A percentile compares a stretch with the other conserved stretches of the same genome.
Conservation (phyloP, 2,888 invertebrate genomes). For the Cenopis cana region DNA sequence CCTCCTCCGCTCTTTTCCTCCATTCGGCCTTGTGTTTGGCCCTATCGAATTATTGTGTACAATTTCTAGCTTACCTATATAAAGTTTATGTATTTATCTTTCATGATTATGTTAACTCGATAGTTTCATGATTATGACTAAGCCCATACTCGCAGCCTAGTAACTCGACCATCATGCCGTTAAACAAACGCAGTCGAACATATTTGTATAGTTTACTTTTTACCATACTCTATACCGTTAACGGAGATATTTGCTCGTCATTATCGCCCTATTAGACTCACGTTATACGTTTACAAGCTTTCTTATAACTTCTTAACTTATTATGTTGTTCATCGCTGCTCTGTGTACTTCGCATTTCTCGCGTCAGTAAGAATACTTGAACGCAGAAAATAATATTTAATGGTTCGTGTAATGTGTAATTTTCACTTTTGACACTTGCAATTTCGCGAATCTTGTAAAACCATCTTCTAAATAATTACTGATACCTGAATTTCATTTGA, state of each 20-base stretch:
- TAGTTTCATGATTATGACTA: slow-evolving; percentile 16
- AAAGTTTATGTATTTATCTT: too few species aligned
- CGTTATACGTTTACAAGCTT: slow-evolving; percentile 35
- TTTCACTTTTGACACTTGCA: too few species aligned
- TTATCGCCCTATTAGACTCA: slow-evolving; percentile 69
- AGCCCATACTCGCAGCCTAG: slow-evolving; percentile 15
- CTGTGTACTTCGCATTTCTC: too few species aligned
- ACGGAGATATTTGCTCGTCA: slow-evolving; percentile 71
- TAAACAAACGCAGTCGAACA: slow-evolving; percentile 79
- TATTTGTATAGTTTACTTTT: slow-evolving; percentile 84
- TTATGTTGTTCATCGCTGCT: neutral
- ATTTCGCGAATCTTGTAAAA: too few species aligned
- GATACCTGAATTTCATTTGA: too few species aligned
- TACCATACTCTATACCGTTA: slow-evolving; percentile 80
- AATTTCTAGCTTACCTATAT: neutral
- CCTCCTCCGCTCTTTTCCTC: too few species aligned
- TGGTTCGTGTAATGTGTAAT: too few species aligned
- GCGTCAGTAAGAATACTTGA: too few species aligned
- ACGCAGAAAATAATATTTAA: too few species aligned
- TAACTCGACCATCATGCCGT: slow-evolving; percentile 63
- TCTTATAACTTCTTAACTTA: slow-evolving; percentile 2
- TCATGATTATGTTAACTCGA: neutral
- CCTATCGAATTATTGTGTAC: too few species aligned
- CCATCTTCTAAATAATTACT: too few species aligned
- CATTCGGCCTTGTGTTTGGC: too few species aligned